These are phyloP conservation scores for Myiagra hebetior DNA, from an alignment of 2,113 vertebrate species.

Conservation along the genomic window DNA sequence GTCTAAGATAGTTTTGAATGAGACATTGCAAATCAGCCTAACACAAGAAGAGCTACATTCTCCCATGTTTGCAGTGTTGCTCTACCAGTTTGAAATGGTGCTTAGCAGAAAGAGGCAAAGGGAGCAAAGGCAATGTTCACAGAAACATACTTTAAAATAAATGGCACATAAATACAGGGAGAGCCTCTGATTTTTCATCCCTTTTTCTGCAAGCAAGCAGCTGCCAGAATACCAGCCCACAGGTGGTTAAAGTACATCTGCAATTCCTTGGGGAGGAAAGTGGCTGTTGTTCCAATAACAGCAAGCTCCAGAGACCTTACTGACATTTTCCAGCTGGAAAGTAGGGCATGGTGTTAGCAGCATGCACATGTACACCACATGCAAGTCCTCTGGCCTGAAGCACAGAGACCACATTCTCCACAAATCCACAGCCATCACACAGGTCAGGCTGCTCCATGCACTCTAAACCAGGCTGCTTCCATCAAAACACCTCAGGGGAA, in stretches of 20 bases:
- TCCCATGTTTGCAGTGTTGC: too few relatives aligned
- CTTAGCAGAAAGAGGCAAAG: neutral
- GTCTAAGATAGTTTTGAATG: neutral
- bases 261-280: neutral
- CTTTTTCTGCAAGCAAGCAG: neutral
- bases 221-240: neutral
- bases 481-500: neutral
- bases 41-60: neutral
- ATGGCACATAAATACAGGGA: neutral
- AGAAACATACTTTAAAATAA: neutral
- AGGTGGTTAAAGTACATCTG: neutral
- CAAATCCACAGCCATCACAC: neutral
- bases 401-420: neutral
- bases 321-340: neutral
- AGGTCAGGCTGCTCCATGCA: neutral
- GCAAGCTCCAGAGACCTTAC: neutral
- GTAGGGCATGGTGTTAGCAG: neutral
- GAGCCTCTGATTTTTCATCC: neutral
- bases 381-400: neutral
- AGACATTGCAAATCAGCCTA: neutral
- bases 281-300: neutral
- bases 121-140: neutral
- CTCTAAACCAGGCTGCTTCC: neutral
- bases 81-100: neutral
- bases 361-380: neutral